phyloP scores from a whole-genome alignment of 2,113 vertebrate species.

The Mixornis gularis region DNA sequence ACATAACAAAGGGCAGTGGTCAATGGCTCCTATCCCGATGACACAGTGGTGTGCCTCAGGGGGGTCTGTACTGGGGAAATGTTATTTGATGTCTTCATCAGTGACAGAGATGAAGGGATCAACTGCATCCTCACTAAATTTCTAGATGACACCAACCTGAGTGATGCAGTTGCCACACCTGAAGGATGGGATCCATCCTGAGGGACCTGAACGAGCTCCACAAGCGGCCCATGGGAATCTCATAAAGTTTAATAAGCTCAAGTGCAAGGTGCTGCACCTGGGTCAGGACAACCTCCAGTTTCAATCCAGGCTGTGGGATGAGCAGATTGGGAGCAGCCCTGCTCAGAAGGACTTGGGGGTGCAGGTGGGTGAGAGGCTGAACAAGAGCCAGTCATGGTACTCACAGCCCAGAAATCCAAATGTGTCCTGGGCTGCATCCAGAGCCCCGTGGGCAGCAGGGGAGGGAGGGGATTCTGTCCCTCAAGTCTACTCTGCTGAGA shows the following conservation, averaged over 20 bases:
- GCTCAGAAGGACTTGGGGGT: not conserved
- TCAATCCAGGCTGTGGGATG: not conserved
- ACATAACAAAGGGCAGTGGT: not conserved
- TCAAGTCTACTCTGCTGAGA: rapidly evolving
- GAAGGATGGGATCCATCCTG: not conserved
- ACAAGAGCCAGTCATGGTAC: not conserved
- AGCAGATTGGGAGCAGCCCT: not conserved
- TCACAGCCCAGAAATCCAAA: not conserved
- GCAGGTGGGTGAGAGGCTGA: not conserved
- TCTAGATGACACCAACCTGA: not conserved
- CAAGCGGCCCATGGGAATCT: not conserved
- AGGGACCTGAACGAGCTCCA: not conserved
- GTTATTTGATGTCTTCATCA: not conserved
- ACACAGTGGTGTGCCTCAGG: not conserved
- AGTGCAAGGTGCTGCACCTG: not conserved
- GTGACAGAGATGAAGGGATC: not conserved
- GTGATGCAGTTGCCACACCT: not conserved
- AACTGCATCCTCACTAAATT: not conserved
- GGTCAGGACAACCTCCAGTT: rapidly evolving
- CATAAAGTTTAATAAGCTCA: not conserved
- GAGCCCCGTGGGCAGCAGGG: rapidly evolving
- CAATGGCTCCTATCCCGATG: not conserved
- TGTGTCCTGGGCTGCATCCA: not conserved
- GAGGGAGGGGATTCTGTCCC: not conserved
- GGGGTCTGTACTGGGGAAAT: not conserved